phyloP scores from a whole-genome alignment of 2,888 invertebrate genomes.

The Artemia sp. region DNA sequence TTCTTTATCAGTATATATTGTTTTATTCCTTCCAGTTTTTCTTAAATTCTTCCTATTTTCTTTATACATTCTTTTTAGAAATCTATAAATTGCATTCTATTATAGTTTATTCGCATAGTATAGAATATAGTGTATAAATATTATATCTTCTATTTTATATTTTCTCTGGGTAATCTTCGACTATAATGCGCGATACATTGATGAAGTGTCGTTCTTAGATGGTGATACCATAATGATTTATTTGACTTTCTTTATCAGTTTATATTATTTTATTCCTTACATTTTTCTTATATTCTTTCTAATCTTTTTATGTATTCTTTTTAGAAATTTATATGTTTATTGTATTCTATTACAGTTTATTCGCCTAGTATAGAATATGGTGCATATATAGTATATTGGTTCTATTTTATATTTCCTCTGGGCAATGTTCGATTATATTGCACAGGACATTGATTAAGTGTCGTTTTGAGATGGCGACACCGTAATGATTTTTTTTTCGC shows the following conservation, averaged over 20 bases:
- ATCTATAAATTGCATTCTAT: too few relatives aligned
- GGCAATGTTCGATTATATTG: too few relatives aligned
- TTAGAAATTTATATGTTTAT: not conserved
- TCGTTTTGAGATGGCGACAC: too few relatives aligned
- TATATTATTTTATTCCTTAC: not conserved
- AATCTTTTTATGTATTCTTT: not conserved
- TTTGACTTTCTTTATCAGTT: not conserved
- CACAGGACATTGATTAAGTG: slow-evolving; percentile 36
- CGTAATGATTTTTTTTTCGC: too few relatives aligned
- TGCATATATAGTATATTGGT: not conserved
- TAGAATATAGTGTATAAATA: too few relatives aligned
- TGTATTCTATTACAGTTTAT: not conserved
- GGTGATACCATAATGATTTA: slow-evolving; percentile 70
- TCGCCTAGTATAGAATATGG: not conserved
- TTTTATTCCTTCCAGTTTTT: too few relatives aligned
- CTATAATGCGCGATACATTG: slow-evolving; percentile 88
- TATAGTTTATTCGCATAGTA: too few relatives aligned
- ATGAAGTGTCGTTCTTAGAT: slow-evolving; percentile 72
- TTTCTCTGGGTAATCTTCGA: slow-evolving; percentile 73
- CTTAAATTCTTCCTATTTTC: too few relatives aligned
- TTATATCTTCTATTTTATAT: too few relatives aligned
- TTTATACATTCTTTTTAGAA: too few relatives aligned
- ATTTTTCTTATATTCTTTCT: not conserved
- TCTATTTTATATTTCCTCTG: not conserved
- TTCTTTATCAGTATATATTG: too few relatives aligned